These are phyloP conservation scores for Gryllus bimaculatus DNA, from an alignment of 1,140 invertebrate genomes.

Conservation along the genomic window DNA sequence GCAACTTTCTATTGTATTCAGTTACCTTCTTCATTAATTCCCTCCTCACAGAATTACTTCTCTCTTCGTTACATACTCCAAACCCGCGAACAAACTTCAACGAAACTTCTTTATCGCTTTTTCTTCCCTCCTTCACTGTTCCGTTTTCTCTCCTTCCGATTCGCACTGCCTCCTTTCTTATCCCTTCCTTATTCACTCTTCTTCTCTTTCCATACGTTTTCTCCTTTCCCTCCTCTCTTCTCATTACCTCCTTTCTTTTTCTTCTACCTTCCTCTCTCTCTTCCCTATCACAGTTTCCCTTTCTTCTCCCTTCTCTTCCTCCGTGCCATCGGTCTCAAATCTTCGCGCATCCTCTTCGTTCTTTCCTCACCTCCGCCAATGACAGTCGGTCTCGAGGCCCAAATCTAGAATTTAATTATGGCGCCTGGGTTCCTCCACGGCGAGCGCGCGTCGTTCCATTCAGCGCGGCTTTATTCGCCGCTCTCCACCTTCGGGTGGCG, in stretches of 20 bases:
- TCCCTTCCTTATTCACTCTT: not conserved
- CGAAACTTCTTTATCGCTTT: not conserved
- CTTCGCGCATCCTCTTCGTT: not conserved
- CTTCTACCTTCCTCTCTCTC: no score
- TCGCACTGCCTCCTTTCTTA: not conserved
- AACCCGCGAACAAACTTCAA: not conserved
- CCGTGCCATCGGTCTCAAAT: not conserved
- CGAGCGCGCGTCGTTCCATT: no score
- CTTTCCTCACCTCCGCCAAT: not conserved
- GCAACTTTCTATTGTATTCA: not conserved
- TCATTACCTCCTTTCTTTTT: not conserved
- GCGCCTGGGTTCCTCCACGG: no score
- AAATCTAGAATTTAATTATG: no score
- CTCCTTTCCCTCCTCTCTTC: not conserved
- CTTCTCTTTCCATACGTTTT: not conserved
- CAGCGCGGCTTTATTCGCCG: no score
- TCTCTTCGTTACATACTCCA: not conserved
- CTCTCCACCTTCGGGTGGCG: no score
- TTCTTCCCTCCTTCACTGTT: not conserved
- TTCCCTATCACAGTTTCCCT: no score
- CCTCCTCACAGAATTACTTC: not conserved
- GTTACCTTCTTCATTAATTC: not conserved
- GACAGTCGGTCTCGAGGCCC: not conserved
- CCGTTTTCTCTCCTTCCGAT: not conserved
- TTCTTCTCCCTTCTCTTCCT: not conserved